Base-by-base conservation (phyloP, 2,113 vertebrate species). In the Todiramphus chloris region DNA sequence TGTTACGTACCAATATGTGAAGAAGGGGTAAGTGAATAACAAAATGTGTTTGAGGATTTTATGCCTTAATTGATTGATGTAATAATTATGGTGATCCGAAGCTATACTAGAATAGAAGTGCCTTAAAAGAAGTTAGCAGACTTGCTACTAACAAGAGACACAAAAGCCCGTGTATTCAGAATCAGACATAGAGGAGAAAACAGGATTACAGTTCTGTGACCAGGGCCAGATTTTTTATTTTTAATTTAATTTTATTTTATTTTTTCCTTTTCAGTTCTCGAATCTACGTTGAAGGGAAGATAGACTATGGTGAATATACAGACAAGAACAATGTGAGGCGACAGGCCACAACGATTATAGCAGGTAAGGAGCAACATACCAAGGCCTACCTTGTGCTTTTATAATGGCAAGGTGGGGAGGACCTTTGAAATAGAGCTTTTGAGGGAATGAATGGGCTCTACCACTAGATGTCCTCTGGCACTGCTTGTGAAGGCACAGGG, bases 251-350 rank as follows among this genome's bases (percentile, higher is more conserved):
- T 88, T 73, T 95, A 21, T 46, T 46, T 35, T 93, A 13, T 88
- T 76, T 95, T 24, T 60, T 48, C 21, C 92, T 83, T 89, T 73
- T 56, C 87, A 99, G 99, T 56, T 94, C 99, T 43, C 98, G 99
- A 72, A 79, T 99, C 70, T 98, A 98, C 1, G 98, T 99, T 44
- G 99, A 99, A 97, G 99, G 99, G 20, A 99, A 99, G 92, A 96
- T 99, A 77, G 99, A 99, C 95, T 99, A 99, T 24, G 99, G 99
- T 5, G 99, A 99, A 96, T 99, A 99, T 11, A 98, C 98, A 16
- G 99, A 99, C 95, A 99, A 99, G 94, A 99, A 99, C 96, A 99
- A 99, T 1, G 98, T 99, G 75, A 98, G 98, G 79, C 97, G 99
- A 13, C 99, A 99, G 93, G 99, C 99, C 67, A 99, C 99, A 59